Percentiles rank a stretch among this genome's conserved stretches.
Conservation (phyloP, 2,888 invertebrate species). For the Beris chalybata region DNA sequence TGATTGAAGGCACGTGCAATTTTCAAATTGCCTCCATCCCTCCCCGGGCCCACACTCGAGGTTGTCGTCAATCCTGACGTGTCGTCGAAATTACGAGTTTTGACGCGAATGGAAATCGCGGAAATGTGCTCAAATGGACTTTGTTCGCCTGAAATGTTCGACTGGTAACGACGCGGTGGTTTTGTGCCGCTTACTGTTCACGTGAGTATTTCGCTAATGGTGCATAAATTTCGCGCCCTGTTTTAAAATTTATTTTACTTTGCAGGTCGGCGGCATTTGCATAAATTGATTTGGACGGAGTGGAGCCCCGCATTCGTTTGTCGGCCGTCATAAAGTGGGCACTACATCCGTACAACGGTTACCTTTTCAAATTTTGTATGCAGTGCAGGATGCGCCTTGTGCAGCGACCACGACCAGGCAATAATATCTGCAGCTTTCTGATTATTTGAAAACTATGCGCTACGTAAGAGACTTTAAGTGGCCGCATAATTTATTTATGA, state of each 20-base stretch:
- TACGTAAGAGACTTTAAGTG: too few relatives aligned
- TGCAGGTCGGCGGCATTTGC: slow-evolving; percentile 16
- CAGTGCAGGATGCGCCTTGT: slow-evolving; percentile 5
- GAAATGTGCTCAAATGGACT: slow-evolving; percentile 23
- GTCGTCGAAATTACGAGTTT: background rate
- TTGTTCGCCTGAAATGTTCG: slow-evolving; percentile 24
- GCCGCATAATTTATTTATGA: too few relatives aligned
- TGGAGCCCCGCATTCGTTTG: too few relatives aligned
- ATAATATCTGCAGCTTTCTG: slow-evolving; percentile 30
- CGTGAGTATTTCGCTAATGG: slow-evolving; percentile 21
- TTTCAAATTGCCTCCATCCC: slow-evolving; percentile 24
- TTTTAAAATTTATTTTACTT: slow-evolving; percentile 27
- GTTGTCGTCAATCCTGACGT: background rate
- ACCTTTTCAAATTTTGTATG: slow-evolving; percentile 7
- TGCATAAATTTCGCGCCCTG: slow-evolving; percentile 26
- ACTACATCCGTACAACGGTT: background rate
- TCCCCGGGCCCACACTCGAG: background rate
- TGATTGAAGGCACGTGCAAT: slow-evolving; percentile 34
- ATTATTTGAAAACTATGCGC: slow-evolving; percentile 27
- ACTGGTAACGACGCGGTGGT: background rate
- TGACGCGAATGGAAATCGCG: slow-evolving; percentile 18
- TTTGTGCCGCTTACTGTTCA: slow-evolving; percentile 12
- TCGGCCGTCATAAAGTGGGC: too few relatives aligned
- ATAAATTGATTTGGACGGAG: slow-evolving; percentile 19
- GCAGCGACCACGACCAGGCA: slow-evolving; percentile 1